Percentiles rank a stretch among this genome's conserved stretches.
Evolutionary conservation across 2,113 vertebrate genomes (phyloP).

Genomic region (Pollachius pollachius): DNA sequence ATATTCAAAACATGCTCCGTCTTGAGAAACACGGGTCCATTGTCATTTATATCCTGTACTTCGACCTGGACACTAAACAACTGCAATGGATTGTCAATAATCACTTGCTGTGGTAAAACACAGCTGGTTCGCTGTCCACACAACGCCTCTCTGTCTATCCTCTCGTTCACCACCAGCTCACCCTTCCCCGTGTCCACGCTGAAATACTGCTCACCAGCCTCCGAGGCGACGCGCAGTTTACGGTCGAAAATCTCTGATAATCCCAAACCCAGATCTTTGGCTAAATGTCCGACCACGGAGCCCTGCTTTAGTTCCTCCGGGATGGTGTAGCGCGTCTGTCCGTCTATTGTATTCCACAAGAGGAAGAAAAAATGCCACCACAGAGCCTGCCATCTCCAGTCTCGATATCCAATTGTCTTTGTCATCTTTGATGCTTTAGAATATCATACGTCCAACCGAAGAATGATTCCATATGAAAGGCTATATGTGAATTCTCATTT

Average conservation of each 20-base stretch:
- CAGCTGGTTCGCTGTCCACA: slow-evolving; percentile 47
- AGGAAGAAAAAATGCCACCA: slow-evolving; percentile 34
- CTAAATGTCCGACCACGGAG: slow-evolving; percentile 53
- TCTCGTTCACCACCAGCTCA: slow-evolving; percentile 45
- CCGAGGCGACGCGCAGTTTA: slow-evolving; percentile 41
- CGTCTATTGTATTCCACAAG: slow-evolving; percentile 48
- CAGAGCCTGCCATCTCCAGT: slow-evolving; percentile 39
- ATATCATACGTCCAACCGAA: not conserved
- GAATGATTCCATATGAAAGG: not conserved
- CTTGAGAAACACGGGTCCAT: slow-evolving; percentile 40
- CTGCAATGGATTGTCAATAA: slow-evolving; percentile 42
- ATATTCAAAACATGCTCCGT: slow-evolving; percentile 43
- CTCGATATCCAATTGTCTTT: slow-evolving; percentile 11
- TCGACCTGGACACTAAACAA: slow-evolving; percentile 45
- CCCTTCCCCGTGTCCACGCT: slow-evolving; percentile 43
- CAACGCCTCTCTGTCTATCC: slow-evolving; percentile 53
- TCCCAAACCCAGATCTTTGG: slow-evolving; percentile 51
- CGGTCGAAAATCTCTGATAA: slow-evolving; percentile 32
- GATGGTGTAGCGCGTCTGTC: slow-evolving; percentile 52
- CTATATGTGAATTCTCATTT: not conserved
- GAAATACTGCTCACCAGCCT: slow-evolving; percentile 43
- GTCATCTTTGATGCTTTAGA: slow-evolving; percentile 1
- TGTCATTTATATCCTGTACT: slow-evolving; percentile 55
- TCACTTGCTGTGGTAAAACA: slow-evolving; percentile 40
- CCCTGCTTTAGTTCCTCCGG: slow-evolving; percentile 47